Conservation (phyloP, 2,797 vertebrate genomes). For the Galago senegalensis region DNA sequence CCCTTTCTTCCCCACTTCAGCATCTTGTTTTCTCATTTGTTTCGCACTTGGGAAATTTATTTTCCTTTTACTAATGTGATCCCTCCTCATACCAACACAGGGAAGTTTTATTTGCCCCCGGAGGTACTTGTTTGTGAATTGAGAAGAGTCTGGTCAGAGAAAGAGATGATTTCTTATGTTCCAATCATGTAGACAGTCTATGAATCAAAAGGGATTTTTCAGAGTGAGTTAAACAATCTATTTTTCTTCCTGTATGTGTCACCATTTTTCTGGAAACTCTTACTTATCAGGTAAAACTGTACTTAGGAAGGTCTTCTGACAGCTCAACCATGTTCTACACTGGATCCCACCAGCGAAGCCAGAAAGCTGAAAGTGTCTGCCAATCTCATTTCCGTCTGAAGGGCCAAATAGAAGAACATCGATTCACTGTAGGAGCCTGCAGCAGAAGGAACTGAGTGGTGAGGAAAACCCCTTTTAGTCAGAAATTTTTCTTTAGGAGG, state of each 20-base stretch:
- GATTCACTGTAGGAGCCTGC: slow-evolving; percentile 50
- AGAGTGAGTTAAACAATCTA: slow-evolving; percentile 67
- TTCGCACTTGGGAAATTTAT: background rate
- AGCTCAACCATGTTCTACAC: background rate
- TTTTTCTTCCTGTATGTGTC: slow-evolving; percentile 74
- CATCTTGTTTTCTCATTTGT: background rate
- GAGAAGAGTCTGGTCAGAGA: background rate
- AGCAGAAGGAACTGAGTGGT: slow-evolving; percentile 55
- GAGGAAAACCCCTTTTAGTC: slow-evolving; percentile 85
- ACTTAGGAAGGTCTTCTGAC: slow-evolving; percentile 22
- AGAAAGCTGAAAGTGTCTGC: slow-evolving; percentile 31
- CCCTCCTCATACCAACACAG: background rate
- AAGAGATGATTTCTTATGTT: slow-evolving; percentile 50
- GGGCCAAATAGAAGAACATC: slow-evolving; percentile 62
- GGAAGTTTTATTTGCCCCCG: background rate
- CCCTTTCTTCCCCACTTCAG: background rate
- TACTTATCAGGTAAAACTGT: slow-evolving; percentile 69
- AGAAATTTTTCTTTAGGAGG: slow-evolving; percentile 76
- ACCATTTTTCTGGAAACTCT: slow-evolving; percentile 82
- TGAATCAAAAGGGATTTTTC: slow-evolving; percentile 84
- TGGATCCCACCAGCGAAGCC: slow-evolving; percentile 51
- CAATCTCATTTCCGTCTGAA: slow-evolving; percentile 54
- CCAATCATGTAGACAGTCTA: slow-evolving; percentile 50
- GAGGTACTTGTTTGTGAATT: background rate
- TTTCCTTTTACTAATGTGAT: background rate